Evolutionary conservation across 1,140 invertebrate species (phyloP).

Genomic region (Whitmania pigra): DNA sequence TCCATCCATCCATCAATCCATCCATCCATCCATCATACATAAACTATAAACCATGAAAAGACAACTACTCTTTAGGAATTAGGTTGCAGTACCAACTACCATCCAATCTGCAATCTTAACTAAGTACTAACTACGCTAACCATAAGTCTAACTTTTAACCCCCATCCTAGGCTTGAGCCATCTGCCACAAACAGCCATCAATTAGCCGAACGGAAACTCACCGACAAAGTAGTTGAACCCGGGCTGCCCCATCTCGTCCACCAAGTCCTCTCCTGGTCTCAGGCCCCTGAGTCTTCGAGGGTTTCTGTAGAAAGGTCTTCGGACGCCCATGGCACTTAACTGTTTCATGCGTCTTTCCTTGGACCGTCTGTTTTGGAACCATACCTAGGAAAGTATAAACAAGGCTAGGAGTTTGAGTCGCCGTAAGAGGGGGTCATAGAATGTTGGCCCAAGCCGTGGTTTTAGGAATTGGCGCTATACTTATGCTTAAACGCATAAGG

Average conservation of each 20-base stretch:
- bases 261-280: slow-evolving; percentile 39
- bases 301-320: slow-evolving; percentile 46
- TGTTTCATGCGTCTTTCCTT: slow-evolving; percentile 54
- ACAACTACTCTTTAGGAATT: too few relatives aligned
- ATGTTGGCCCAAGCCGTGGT: neutral
- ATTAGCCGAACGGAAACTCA: slow-evolving; percentile 26
- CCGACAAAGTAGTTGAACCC: slow-evolving; percentile 44
- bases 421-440: too few relatives aligned
- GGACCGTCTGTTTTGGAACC: slow-evolving; percentile 51
- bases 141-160: too few relatives aligned
- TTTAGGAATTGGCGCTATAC: neutral
- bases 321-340: slow-evolving; percentile 43
- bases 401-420: neutral
- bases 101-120: neutral
- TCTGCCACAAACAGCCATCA: neutral
- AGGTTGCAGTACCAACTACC: neutral
- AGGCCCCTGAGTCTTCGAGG: slow-evolving; percentile 44
- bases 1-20: neutral
- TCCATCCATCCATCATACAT: neutral
- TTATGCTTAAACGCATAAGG: too few relatives aligned
- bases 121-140: too few relatives aligned
- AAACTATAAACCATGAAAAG: neutral
- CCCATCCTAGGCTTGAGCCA: neutral
- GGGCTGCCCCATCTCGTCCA: slow-evolving; percentile 35
- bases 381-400: slow-evolving; percentile 49